These are phyloP conservation scores for Apodemia zela DNA, from an alignment of 2,888 invertebrate species.

Conservation along the genomic window DNA sequence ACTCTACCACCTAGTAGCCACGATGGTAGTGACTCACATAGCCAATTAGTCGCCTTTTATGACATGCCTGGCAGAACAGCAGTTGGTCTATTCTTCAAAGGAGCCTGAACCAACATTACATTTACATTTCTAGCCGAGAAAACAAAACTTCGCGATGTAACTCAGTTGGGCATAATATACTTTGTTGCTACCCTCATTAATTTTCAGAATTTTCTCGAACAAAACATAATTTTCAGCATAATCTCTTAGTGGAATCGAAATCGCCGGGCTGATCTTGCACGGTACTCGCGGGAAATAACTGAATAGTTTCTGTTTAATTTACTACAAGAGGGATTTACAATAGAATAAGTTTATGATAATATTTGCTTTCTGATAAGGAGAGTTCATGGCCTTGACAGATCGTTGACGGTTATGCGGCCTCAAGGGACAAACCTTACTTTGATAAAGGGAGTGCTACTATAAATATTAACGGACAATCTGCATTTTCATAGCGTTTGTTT, in stretches of 20 bases:
- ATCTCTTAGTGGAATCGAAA: conserved; percentile 14
- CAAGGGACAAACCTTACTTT: conserved; percentile 16
- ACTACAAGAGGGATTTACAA: conserved; percentile 37
- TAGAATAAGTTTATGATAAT: conserved; percentile 36
- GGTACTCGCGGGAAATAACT: conserved; percentile 53
- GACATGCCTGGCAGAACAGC: no score
- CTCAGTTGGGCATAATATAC: neutral
- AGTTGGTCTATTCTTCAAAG: no score
- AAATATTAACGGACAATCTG: conserved; percentile 16
- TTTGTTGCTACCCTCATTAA: conserved; percentile 9
- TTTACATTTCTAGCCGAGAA: neutral
- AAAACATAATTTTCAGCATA: conserved; percentile 12
- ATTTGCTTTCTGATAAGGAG: conserved; percentile 4
- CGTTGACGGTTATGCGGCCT: neutral
- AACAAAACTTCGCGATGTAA: neutral
- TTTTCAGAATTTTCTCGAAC: conserved; percentile 12
- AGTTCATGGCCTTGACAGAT: conserved; percentile 12
- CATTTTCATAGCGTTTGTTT: conserved; percentile 15
- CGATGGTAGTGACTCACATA: no score
- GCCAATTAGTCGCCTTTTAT: no score
- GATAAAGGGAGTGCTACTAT: conserved; percentile 12
- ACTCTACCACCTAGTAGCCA: no score
- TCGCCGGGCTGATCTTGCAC: neutral
- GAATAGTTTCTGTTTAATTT: conserved; percentile 62
- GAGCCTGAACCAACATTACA: no score